phyloP scores from a whole-genome alignment of 1,140 invertebrate species.

The Tetramorium parvispinum region DNA sequence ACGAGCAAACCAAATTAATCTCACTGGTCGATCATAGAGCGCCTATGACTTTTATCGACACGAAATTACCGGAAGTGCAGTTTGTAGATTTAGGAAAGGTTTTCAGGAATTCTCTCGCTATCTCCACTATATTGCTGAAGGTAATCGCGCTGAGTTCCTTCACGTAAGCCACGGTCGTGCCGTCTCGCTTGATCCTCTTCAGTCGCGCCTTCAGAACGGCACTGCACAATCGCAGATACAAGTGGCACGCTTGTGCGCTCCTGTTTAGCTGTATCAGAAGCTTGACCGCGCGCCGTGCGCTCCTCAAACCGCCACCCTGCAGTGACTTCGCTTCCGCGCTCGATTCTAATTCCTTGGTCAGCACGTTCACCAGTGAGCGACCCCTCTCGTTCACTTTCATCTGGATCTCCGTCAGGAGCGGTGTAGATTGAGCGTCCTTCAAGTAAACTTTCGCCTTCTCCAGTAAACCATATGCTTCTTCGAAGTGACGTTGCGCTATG shows the following conservation, averaged over 20 bases:
- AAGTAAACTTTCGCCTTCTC: constrained; percentile 90
- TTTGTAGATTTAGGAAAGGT: constrained; percentile 92
- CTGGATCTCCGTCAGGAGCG: constrained; percentile 82
- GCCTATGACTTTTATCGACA: constrained; percentile 64
- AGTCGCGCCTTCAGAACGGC: constrained; percentile 93
- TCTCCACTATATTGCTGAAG: constrained; percentile 95
- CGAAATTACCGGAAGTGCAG: constrained; percentile 89
- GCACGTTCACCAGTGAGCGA: constrained; percentile 92
- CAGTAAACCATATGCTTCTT: constrained; percentile 95
- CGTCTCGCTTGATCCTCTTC: constrained; percentile 95
- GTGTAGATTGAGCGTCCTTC: constrained; percentile 80
- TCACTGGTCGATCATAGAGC: background rate
- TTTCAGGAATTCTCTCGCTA: constrained; percentile 93
- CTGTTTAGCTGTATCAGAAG: constrained; percentile 95
- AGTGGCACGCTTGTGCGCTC: constrained; percentile 92
- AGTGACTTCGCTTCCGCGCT: constrained; percentile 93
- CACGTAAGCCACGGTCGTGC: constrained; percentile 94
- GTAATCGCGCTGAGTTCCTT: constrained; percentile 94
- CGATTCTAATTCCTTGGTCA: constrained; percentile 95
- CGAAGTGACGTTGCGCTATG: constrained; percentile 98
- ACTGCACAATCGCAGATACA: constrained; percentile 94
- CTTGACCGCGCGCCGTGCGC: constrained; percentile 93
- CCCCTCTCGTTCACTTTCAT: constrained; percentile 88
- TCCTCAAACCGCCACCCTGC: constrained; percentile 94
- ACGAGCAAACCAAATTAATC: constrained; percentile 22